Percentiles rank a stretch among this genome's conserved stretches.
These are phyloP conservation scores for Falco punctatus DNA, from an alignment of 2,113 vertebrate genomes.

Conservation along the genomic window DNA sequence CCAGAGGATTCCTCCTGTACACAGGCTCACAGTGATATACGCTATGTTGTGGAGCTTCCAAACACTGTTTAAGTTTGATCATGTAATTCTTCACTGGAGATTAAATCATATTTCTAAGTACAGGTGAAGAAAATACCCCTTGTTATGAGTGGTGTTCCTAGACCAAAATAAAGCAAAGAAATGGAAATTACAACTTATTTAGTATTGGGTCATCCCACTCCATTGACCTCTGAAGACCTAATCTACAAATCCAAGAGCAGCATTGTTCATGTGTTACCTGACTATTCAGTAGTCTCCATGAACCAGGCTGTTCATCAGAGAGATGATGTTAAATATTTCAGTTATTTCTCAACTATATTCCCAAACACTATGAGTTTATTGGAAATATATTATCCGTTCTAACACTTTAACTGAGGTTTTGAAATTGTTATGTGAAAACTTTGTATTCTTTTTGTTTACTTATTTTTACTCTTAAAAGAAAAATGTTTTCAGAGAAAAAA, in stretches of 20 bases:
- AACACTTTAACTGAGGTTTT: neutral
- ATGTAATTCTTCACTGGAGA: neutral
- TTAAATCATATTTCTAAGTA: neutral
- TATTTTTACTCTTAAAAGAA: neutral
- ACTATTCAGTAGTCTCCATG: neutral
- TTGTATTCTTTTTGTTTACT: neutral
- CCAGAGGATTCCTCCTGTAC: neutral
- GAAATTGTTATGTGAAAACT: neutral
- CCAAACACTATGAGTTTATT: neutral
- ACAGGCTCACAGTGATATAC: neutral
- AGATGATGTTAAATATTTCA: neutral
- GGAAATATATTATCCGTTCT: neutral
- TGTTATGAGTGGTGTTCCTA: neutral
- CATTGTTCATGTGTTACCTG: neutral
- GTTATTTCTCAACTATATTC: neutral
- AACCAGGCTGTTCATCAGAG: neutral
- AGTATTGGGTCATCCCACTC: accelerated
- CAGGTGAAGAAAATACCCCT: neutral
- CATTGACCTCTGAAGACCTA: neutral
- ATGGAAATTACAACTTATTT: neutral
- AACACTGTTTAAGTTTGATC: neutral
- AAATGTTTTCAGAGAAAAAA: neutral
- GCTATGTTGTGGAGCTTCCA: neutral
- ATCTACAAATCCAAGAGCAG: neutral
- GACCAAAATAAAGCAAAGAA: neutral